phyloP scores from a whole-genome alignment of 2,113 vertebrate species.

The Microtus pennsylvanicus region DNA sequence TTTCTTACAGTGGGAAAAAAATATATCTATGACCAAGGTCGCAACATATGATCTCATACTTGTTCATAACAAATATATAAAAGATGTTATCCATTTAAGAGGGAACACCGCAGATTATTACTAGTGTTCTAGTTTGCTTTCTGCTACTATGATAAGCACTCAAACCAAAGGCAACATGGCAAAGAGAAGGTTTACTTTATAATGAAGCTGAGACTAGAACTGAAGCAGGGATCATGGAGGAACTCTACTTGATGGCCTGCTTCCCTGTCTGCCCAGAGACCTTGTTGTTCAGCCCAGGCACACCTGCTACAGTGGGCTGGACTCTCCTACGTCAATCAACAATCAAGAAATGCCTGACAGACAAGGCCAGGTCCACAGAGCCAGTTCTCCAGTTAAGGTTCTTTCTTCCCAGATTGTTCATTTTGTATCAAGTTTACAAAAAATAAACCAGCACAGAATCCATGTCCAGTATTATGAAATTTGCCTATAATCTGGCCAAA shows the following conservation, averaged over 20 bases:
- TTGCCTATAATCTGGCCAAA: neutral
- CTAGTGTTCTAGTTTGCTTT: neutral
- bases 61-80: neutral
- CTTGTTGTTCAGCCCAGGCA: neutral
- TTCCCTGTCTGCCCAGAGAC: neutral
- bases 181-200: neutral
- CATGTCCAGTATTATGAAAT: neutral
- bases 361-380: neutral
- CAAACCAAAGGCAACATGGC: neutral
- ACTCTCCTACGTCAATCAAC: neutral
- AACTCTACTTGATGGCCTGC: neutral
- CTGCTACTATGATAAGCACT: neutral
- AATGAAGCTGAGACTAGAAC: neutral
- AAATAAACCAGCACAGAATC: neutral
- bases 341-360: neutral
- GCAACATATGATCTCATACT: neutral
- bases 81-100: conserved; percentile 11
- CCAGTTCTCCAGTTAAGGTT: neutral
- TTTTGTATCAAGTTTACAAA: neutral
- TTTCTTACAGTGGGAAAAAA: neutral
- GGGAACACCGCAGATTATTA: neutral
- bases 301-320: neutral
- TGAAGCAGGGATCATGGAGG: neutral
- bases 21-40: neutral
- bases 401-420: neutral